Evolutionary conservation across 2,888 invertebrate species (phyloP).

Genomic region (Horisme vitalbata): DNA sequence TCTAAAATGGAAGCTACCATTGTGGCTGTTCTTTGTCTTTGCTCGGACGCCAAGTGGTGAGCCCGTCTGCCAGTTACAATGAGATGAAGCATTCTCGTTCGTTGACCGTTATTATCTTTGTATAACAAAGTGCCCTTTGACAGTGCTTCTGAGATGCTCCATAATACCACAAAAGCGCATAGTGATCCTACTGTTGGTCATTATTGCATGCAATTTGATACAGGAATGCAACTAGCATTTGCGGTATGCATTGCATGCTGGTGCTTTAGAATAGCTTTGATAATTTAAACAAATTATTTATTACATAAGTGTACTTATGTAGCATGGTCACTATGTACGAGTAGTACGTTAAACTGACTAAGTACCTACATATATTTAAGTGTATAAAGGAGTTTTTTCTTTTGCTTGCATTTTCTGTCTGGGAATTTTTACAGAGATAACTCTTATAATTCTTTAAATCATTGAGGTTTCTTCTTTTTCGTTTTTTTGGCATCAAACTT

Average conservation of each 20-base stretch:
- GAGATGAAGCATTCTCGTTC: constrained; percentile 42
- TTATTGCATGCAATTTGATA: constrained; percentile 39
- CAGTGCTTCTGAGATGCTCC: constrained; percentile 38
- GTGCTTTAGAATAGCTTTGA: constrained; percentile 2
- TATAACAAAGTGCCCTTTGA: constrained; percentile 52
- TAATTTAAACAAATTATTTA: constrained; percentile 1
- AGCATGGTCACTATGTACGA: neutral
- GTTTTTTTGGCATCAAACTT: constrained; percentile 7
- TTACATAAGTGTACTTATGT: neutral
- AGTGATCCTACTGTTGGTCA: constrained; percentile 38
- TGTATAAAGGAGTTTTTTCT: neutral
- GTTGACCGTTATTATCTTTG: constrained; percentile 51
- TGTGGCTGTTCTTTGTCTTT: constrained; percentile 26
- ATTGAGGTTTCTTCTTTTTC: constrained; percentile 6
- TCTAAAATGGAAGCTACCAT: constrained; percentile 12
- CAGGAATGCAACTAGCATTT: constrained; percentile 15
- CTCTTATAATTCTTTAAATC: constrained; percentile 7
- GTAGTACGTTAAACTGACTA: neutral
- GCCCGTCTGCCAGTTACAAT: constrained; percentile 38
- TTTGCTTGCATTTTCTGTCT: constrained; percentile 1
- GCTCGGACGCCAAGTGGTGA: constrained; percentile 33
- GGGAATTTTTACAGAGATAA: constrained; percentile 9
- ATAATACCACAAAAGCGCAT: constrained; percentile 45
- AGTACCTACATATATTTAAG: too few species aligned
- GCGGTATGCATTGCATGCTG: constrained; percentile 10